A percentile compares a stretch with the other conserved stretches of the same genome.
phyloP scores from a whole-genome alignment of 2,888 invertebrate species.

The Aricia artaxerxes region DNA sequence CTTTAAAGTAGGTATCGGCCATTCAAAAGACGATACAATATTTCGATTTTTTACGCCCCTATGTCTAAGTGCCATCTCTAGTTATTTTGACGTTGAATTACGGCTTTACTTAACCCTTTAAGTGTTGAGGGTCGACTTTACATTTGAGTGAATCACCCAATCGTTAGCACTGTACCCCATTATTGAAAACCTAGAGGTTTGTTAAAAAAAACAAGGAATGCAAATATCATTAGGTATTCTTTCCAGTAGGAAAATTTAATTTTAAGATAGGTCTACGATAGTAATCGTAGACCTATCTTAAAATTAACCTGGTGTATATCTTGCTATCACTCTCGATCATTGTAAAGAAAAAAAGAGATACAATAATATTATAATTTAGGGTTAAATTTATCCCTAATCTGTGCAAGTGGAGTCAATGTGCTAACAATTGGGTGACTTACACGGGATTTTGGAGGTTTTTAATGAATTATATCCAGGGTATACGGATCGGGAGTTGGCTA shows the following conservation, averaged over 20 bases:
- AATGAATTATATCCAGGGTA: conserved; percentile 35
- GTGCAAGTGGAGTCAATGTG: neutral
- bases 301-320: neutral
- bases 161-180: neutral
- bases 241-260: too few species aligned
- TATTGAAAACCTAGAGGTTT: neutral
- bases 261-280: too few species aligned
- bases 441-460: conserved; percentile 23
- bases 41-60: neutral
- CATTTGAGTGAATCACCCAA: neutral
- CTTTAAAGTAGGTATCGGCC: neutral
- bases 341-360: neutral
- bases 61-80: conserved; percentile 29
- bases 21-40: neutral
- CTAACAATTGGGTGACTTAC: neutral
- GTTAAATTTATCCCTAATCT: too few species aligned
- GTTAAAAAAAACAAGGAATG: neutral
- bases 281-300: too few species aligned
- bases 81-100: conserved; percentile 23
- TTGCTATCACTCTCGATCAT: neutral
- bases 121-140: conserved; percentile 9
- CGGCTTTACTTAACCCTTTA: neutral
- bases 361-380: neutral
- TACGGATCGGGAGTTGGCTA: conserved; percentile 25
- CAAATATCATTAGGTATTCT: neutral